Evolutionary conservation across 1,140 invertebrate species (phyloP), one percentile per base, ranked within the genome.

Genomic region (Ooceraea biroi): DNA sequence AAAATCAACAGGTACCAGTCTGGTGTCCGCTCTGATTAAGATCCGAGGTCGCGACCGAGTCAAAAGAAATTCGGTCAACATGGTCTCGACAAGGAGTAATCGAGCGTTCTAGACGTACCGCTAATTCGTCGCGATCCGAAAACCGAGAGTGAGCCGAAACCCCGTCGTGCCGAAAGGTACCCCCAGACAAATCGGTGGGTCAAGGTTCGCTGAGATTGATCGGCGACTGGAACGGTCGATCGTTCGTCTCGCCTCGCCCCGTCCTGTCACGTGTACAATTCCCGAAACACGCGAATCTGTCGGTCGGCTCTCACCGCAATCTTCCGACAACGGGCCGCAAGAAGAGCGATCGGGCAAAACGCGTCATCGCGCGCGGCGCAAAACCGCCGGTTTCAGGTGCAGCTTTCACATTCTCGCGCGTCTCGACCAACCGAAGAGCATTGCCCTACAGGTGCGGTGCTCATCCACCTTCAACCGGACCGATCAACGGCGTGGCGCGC

Each of bases 391-490:
- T 84, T 84, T 80, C 82, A 80, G 74, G 65, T 84, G 74, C 82
- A 69, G 74, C 74, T 84, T 84, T 84, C 82, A 84, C 82, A 84
- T 84, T 84, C 82, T 52, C 82, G 82, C 36, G 44, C 36, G 52
- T n/a, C 27, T 17, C 50, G 60, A 48, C 44, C 71, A 46, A 61
- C 80, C 17, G 60, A 72, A 48, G 41, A 50, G 58, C 82, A 76
- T 63, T 83, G 69, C 69, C 71, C 71, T 52, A 60, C 82, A 78
- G 72, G 82, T 83, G 82, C 71, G 27, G 46, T 77, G 82, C 58
- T 36, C 57, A 27, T 82, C 80, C 44, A 74, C 71, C 71, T 74
- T 80, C 50, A 46, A 80, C 36, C 50, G 22, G 11, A 36, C 65
- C 19, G 73, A 63, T 27, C 36, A 25, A 57, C 12, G 22, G 30